Evolutionary conservation across 2,888 invertebrate species (phyloP), one percentile per base, ranked within the genome.

Genomic region (Exocentrus adspersus): DNA sequence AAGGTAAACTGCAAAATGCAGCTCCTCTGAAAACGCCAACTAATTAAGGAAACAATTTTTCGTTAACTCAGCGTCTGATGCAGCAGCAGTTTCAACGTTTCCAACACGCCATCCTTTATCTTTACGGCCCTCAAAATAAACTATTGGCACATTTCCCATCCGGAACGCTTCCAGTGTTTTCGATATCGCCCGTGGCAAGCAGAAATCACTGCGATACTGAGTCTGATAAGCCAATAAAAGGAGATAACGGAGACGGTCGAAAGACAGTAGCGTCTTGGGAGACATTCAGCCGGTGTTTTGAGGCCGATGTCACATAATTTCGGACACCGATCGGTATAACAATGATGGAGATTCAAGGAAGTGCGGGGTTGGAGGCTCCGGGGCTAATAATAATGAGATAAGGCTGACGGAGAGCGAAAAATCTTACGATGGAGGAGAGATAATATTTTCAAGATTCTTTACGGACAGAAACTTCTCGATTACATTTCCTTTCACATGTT

Each of bases 121-220:
- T 48, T 48, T 48, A 48, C 24, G 10, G 24, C 28, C 16, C 10
- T 12, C 10, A 14, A 28, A 48, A 48, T 48, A 28, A 7, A 10
- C 28, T 28, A 48, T 28, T 24, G 28, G 28, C 48, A 14, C 1
- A 37, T 48, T 16, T 28, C 9, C 54, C 37, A 5, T 20, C 54
- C 14, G 14, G n/a, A 43, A 54, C 24, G 43, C 24, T 54, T 54
- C 4, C 54, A 42, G 54, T 54, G 54, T 43, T 54, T 54, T n/a
- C 24, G 54, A 54, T 54, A 43, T 42, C 54, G 54, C 30, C 28
- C 28, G 14, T 24, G 41, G 54, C 28, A 30, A 10, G 16, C 54
- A 28, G 24, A 43, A 54, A 43, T 54, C 43, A 54, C 54, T 28
- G 43, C 16, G 54, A 54, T 41, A 20, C 41, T 12, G 54, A 4